Conservation (phyloP, 2,888 invertebrate species). For the Meliscaeva auricollis region DNA sequence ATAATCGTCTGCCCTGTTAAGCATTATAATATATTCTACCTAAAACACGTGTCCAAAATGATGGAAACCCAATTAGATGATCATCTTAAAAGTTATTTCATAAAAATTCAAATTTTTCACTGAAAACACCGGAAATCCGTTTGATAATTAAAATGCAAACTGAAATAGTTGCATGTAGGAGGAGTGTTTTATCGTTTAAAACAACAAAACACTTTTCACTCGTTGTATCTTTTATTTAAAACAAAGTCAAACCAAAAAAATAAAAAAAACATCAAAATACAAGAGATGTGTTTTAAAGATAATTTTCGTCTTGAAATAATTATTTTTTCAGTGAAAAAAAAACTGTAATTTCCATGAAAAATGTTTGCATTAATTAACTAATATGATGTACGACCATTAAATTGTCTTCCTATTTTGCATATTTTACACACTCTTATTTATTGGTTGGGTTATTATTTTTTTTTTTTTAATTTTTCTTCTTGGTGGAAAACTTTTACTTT, state of each 20-base stretch:
- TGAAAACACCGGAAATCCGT: not conserved
- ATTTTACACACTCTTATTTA: conserved; percentile 15
- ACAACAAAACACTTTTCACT: not conserved
- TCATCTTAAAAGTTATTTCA: not conserved
- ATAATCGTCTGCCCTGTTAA: no score
- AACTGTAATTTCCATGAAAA: not conserved
- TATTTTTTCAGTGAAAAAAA: not conserved
- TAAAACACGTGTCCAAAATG: no score
- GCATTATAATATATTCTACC: no score
- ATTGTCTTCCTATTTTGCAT: conserved; percentile 40
- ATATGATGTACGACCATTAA: conserved; percentile 21
- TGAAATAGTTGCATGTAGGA: not conserved
- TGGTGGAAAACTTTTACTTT: conserved; percentile 42
- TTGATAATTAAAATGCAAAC: conserved; percentile 1
- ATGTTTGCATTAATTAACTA: conserved; percentile 34
- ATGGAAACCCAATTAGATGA: no score
- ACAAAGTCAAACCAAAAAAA: not conserved
- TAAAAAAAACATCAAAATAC: not conserved
- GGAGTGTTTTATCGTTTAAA: not conserved
- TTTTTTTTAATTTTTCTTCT: conserved; percentile 18
- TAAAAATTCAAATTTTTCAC: not conserved
- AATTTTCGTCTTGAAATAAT: not conserved
- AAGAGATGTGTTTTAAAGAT: not conserved
- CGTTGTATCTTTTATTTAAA: not conserved
- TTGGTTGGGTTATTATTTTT: not conserved